Evolutionary conservation across 2,797 vertebrate genomes (phyloP), one percentile per base, ranked within the genome.

Genomic region (Pogonophryne albipinna): DNA sequence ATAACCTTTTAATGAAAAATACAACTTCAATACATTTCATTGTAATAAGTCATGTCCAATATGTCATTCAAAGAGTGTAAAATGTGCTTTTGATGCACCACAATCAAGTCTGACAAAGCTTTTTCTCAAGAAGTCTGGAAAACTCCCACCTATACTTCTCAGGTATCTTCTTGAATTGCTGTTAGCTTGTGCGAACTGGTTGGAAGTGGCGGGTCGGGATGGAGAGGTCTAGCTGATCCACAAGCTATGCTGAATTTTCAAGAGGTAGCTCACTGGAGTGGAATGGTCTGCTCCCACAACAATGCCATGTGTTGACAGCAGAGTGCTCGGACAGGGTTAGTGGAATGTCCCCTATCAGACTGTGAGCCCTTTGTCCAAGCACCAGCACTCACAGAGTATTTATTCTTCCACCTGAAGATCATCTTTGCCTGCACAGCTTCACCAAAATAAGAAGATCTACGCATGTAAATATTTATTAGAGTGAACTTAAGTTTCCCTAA

Each of bases 281-380:
- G 93, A 94, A 94, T 85, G 88, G 85, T 86, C 83, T 11, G 58
- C 85, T 86, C 84, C 34, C 60, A 74, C 85, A 92, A 92, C 91
- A 93, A 94, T 91, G 86, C 85, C 2, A n/a, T 91, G 92, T 91
- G 92, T 94, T 93, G 93, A 94, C 91, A 92, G 90, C 81, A 17
- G 77, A 85, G 84, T 85, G 86, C 86, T 83, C 58, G 78, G 83
- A 90, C 90, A 41, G 87, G 84, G 80, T 91, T 81, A 16, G 77
- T 85, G 91, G 92, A 94, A 94, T 94, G 91, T 91, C 85, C 84
- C 81, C 76, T 78, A 38, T 84, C 85, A 71, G 80, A 89, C 74
- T 81, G 70, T 42, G 52, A 86, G 73, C 42, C 47, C 34, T 90
- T 91, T 85, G 90, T 91, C 76, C 81, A 8, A 69, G 50, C 59